Conservation (phyloP, 2,888 invertebrate species). For the Agrypnus murinus region DNA sequence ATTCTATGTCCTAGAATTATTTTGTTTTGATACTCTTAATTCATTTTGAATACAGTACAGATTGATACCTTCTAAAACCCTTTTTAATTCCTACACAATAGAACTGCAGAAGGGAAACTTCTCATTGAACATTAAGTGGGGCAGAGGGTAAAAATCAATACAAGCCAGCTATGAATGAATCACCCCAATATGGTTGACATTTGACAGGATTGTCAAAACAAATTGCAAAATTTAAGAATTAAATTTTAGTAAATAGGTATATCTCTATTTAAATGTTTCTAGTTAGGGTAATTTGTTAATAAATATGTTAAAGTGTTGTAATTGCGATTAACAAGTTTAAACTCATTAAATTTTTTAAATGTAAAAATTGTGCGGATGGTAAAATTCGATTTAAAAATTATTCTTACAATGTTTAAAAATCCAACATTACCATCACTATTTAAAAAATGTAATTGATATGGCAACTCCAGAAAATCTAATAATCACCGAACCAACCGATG, state of each 20-base stretch:
- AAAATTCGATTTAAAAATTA: not conserved
- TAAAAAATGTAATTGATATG: constrained; percentile 42
- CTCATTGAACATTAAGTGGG: constrained; percentile 1
- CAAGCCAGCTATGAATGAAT: constrained; percentile 43
- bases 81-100: too few relatives aligned
- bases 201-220: constrained; percentile 46
- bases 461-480: constrained; percentile 28
- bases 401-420: not conserved
- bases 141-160: constrained; percentile 43
- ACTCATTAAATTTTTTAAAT: constrained; percentile 13
- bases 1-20: too few relatives aligned
- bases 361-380: not conserved
- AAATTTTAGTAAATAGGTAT: constrained; percentile 14
- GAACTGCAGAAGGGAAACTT: too few relatives aligned
- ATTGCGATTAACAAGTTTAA: not conserved
- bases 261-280: not conserved
- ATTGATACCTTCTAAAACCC: too few relatives aligned
- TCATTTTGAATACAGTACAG: too few relatives aligned
- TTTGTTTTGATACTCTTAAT: too few relatives aligned
- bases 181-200: constrained; percentile 34
- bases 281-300: not conserved
- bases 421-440: not conserved
- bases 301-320: not conserved
- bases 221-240: constrained; percentile 25
- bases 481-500: not conserved